Conservation (phyloP, 2,888 invertebrate genomes). For the Geophilus truncorum region DNA sequence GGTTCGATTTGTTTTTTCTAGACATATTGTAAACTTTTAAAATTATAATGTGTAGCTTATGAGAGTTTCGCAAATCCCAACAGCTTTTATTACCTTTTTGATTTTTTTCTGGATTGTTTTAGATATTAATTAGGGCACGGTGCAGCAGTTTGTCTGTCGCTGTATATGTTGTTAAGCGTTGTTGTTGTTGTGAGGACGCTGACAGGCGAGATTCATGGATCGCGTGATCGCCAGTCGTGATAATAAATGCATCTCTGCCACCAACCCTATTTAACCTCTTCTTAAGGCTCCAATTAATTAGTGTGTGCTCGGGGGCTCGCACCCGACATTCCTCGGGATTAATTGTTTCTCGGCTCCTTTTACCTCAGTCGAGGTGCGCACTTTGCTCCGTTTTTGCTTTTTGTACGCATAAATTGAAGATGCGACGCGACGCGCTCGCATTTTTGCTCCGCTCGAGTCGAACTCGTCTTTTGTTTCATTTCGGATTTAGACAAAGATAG, state of each 20-base stretch:
- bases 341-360: conserved; percentile 23
- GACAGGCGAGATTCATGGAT: conserved; percentile 31
- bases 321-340: conserved; percentile 25
- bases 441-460: not conserved
- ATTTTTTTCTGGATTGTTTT: not conserved
- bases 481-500: not conserved
- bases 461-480: not conserved
- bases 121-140: not conserved
- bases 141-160: not conserved
- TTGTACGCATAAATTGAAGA: not conserved
- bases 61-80: no score
- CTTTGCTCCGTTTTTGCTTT: not conserved
- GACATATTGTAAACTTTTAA: no score
- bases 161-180: not conserved
- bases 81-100: not conserved
- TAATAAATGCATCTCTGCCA: conserved; percentile 30
- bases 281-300: conserved; percentile 30
- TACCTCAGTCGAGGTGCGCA: not conserved
- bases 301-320: conserved; percentile 7
- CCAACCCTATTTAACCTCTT: conserved; percentile 28
- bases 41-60: no score
- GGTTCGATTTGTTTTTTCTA: no score
- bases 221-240: conserved; percentile 29
- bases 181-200: conserved; percentile 18
- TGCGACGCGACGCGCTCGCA: not conserved